These are phyloP conservation scores for Meiosimyza decipiens DNA, from an alignment of 2,888 invertebrate genomes.

Conservation along the genomic window DNA sequence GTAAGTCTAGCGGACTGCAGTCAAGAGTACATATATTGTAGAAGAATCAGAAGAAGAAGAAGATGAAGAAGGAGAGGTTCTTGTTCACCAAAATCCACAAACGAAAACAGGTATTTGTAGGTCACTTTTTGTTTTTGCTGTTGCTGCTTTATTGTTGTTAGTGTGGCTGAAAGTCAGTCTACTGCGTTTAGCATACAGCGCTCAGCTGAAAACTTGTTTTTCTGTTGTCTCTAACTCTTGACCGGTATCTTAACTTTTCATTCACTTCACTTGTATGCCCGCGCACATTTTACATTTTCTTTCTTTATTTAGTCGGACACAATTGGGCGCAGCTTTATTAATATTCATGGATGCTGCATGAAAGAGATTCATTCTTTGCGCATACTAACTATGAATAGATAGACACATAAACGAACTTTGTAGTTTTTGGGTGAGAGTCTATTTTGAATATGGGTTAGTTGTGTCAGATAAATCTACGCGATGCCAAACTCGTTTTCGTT, in stretches of 20 bases:
- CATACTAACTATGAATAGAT: too few relatives aligned
- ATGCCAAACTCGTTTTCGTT: constrained; percentile 47
- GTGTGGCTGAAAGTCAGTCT: background rate
- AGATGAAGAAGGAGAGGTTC: background rate
- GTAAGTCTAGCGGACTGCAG: constrained; percentile 31
- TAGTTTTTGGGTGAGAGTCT: constrained; percentile 46
- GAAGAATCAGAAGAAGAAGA: too few relatives aligned
- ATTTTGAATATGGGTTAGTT: constrained; percentile 61
- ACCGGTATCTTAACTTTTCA: constrained; percentile 34
- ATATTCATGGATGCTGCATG: constrained; percentile 27
- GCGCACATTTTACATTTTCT: background rate
- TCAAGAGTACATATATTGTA: constrained; percentile 42
- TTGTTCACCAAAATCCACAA: constrained; percentile 26
- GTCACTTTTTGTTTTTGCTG: constrained; percentile 55
- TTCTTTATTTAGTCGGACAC: constrained; percentile 14
- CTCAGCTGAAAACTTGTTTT: constrained; percentile 44
- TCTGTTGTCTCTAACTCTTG: constrained; percentile 40
- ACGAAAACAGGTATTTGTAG: constrained; percentile 63
- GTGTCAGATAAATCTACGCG: constrained; percentile 36
- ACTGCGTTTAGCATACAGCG: constrained; percentile 43
- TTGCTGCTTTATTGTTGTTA: constrained; percentile 33
- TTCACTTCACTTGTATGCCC: constrained; percentile 14
- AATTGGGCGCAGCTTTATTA: constrained; percentile 11
- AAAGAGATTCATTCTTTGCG: constrained; percentile 35
- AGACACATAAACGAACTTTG: constrained; percentile 15